Evolutionary conservation across 2,888 invertebrate species (phyloP).

Genomic region (Drosophila longiperda): DNA sequence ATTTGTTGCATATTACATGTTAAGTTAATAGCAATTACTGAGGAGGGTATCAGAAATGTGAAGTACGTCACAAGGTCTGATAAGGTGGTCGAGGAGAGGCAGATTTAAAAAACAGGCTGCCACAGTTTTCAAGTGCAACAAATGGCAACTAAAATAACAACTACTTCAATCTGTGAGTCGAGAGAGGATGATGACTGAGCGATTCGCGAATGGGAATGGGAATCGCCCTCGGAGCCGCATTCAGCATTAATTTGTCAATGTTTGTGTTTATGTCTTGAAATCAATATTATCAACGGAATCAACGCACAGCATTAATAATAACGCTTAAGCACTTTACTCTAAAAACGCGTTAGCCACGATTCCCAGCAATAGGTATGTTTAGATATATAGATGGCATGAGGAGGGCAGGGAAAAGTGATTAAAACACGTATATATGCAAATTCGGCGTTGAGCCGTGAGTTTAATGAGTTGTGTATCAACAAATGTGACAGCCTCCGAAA

Average conservation of each 20-base stretch:
- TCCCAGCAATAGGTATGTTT: not conserved
- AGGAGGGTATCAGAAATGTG: slow-evolving; percentile 26
- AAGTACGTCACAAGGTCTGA: slow-evolving; percentile 70
- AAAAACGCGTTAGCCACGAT: slow-evolving; percentile 28
- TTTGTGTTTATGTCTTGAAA: slow-evolving; percentile 67
- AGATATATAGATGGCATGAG: not conserved
- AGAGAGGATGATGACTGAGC: slow-evolving; percentile 57
- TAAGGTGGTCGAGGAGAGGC: slow-evolving; percentile 46
- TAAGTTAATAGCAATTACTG: not conserved
- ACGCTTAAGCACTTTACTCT: slow-evolving; percentile 55
- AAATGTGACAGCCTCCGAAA: slow-evolving; percentile 46
- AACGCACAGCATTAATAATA: slow-evolving; percentile 66
- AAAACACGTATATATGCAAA: slow-evolving; percentile 63
- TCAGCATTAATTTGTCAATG: slow-evolving; percentile 78
- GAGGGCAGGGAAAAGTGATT: slow-evolving; percentile 35
- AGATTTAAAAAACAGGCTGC: slow-evolving; percentile 41
- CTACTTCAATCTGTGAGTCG: slow-evolving; percentile 54
- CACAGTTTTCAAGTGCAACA: slow-evolving; percentile 60
- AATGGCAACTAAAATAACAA: slow-evolving; percentile 30
- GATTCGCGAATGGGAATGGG: slow-evolving; percentile 29
- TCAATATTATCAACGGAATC: slow-evolving; percentile 64
- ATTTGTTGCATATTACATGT: not conserved
- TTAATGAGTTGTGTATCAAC: slow-evolving; percentile 60
- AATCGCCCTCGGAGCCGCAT: slow-evolving; percentile 6
- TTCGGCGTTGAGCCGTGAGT: slow-evolving; percentile 51